phyloP scores from a whole-genome alignment of 2,113 vertebrate species.

The Bagarius yarrelli region DNA sequence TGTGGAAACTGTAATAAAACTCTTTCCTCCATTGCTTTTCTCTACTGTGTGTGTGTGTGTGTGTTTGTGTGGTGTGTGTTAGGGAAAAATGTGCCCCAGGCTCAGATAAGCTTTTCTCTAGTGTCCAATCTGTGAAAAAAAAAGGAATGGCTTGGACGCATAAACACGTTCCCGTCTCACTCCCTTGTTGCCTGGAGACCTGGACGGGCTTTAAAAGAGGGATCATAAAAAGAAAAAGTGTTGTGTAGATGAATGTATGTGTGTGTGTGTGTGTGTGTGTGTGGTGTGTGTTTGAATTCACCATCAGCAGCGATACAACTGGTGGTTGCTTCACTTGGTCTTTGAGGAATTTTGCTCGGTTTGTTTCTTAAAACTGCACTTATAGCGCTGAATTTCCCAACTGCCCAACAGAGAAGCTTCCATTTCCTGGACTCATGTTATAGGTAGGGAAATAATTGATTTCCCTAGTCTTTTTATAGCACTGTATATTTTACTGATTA shows the following conservation, averaged over 20 bases:
- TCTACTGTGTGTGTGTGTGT: slow-evolving; percentile 20
- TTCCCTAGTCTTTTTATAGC: not conserved
- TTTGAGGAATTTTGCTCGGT: slow-evolving; percentile 4
- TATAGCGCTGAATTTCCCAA: not conserved
- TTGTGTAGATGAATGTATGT: slow-evolving; percentile 53
- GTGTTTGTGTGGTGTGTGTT: slow-evolving; percentile 29
- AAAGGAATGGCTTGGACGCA: slow-evolving; percentile 53
- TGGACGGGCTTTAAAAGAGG: slow-evolving; percentile 63
- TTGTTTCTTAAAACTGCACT: slow-evolving; percentile 16
- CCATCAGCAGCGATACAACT: not conserved
- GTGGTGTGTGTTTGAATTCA: slow-evolving; percentile 19
- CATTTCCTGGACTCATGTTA: slow-evolving; percentile 12
- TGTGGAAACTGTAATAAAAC: slow-evolving; percentile 53
- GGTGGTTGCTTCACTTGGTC: not conserved
- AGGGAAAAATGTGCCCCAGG: slow-evolving; percentile 47
- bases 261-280: slow-evolving; percentile 52
- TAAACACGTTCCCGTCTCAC: slow-evolving; percentile 64
- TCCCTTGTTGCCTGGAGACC: slow-evolving; percentile 72
- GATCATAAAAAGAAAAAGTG: slow-evolving; percentile 63
- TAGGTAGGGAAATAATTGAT: slow-evolving; percentile 18
- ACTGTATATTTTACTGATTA: not conserved
- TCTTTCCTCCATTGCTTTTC: slow-evolving; percentile 4
- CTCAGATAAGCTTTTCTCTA: slow-evolving; percentile 56
- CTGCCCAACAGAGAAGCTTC: not conserved
- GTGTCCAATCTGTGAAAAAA: slow-evolving; percentile 63